Evolutionary conservation across 2,888 invertebrate genomes (phyloP), one percentile per base, ranked within the genome.

Genomic region (Xestia rhomboidea): DNA sequence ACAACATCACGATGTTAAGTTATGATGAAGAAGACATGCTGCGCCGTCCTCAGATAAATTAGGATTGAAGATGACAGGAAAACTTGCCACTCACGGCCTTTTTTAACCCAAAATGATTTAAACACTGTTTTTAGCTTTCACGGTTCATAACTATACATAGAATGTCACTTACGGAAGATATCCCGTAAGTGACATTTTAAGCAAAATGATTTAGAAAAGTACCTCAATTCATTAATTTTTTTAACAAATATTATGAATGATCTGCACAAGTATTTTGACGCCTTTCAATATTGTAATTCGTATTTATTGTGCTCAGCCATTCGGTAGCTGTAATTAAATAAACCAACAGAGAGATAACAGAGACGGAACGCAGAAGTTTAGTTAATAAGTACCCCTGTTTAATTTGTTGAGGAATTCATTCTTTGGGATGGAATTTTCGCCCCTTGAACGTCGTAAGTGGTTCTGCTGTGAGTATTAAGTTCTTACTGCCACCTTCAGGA

Each of bases 311-410:
- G 46, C 41, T 67, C 44, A 68, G 73, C 38, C 64, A 80, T 76
- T 68, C 24, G 21, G 57, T 60, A 49, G 46, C n/a, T 71, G 46
- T 76, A 71, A 80, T 83, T 73, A 71, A 79, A 83, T 71, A 73
- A 73, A 83, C 81, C 76, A 71, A 71, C 51, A 68, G 64, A 49
- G 66, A 41, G 67, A 76, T 76, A 84, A 68, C 34, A 60, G 38
- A 73, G 63, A 62, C 24, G 80, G 70, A 79, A 76, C 46, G 57
- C 73, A 64, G 62, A 71, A 83, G 80, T 83, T 80, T 71, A 83
- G 80, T 84, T 70, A 82, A 68, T 72, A 81, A 77, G 51, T 38
- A 30, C 60, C 68, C 21, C 60, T 18, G 68, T 83, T 73, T 63
- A 83, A 70, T 79, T 68, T 63, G 73, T 57, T 70, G 46, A 63